Evolutionary conservation across 23 tunicate species (phyloP).

Genomic region (Styela clava): DNA sequence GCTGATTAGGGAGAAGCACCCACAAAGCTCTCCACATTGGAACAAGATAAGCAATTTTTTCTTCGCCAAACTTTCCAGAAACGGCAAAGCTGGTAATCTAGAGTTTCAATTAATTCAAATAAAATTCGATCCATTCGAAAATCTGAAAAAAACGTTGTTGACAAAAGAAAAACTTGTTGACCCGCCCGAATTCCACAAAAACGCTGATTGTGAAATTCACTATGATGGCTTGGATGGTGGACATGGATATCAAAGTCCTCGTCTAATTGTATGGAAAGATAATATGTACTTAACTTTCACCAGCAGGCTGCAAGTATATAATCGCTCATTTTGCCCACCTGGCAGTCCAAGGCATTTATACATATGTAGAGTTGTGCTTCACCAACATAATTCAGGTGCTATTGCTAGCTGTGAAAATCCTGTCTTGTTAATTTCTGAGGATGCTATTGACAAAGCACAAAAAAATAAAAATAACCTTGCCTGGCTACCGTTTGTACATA

Average conservation of each 20-base stretch:
- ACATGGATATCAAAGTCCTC: neutral
- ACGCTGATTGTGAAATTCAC: neutral
- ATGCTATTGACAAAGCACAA: neutral
- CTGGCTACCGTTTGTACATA: slow-evolving; percentile 1
- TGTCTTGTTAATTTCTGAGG: neutral
- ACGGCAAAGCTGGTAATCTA: neutral
- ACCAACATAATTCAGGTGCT: neutral
- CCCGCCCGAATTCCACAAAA: neutral
- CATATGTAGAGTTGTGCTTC: neutral
- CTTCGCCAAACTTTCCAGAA: neutral
- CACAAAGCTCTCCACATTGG: slow-evolving; percentile 4
- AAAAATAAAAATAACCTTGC: neutral
- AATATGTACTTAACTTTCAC: neutral
- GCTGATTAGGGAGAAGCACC: neutral
- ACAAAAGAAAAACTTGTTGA: neutral
- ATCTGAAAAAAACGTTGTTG: neutral
- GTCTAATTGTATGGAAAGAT: neutral
- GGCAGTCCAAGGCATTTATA: neutral
- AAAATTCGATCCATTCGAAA: slow-evolving; percentile 6
- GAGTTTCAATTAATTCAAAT: slow-evolving; percentile 1
- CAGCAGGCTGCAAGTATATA: neutral
- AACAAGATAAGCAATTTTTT: neutral
- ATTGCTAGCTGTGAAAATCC: neutral
- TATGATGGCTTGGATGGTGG: slow-evolving; percentile 5
- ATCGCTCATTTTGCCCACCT: neutral